Conservation (phyloP, 2,797 vertebrate genomes). For the Prunella strophiata region DNA sequence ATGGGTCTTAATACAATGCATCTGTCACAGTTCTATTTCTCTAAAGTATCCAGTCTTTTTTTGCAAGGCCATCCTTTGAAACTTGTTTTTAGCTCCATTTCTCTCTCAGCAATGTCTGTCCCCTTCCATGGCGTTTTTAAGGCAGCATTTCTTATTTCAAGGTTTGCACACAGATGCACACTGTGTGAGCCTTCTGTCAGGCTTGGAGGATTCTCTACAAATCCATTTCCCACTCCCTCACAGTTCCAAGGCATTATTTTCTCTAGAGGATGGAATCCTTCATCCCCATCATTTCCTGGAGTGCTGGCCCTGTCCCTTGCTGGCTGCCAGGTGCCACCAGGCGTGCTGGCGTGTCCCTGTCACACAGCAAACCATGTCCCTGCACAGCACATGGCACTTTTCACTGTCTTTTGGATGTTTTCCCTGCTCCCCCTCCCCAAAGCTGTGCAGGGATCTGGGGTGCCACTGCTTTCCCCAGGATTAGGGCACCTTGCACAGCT, state of each 20-base stretch:
- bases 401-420: fast-evolving
- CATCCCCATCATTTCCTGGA: background rate
- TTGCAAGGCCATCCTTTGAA: too few relatives aligned
- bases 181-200: too few relatives aligned
- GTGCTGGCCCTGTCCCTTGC: background rate
- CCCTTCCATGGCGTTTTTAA: too few relatives aligned
- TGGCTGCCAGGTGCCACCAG: background rate
- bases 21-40: too few relatives aligned
- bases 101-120: too few relatives aligned
- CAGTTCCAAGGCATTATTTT: background rate
- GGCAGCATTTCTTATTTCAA: too few relatives aligned
- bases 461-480: background rate
- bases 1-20: too few relatives aligned
- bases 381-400: background rate
- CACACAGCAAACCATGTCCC: background rate
- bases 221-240: too few relatives aligned
- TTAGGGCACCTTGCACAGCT: fast-evolving
- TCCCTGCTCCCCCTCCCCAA: background rate
- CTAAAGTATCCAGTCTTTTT: too few relatives aligned
- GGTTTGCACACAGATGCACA: too few relatives aligned
- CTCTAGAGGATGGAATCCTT: background rate
- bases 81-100: too few relatives aligned
- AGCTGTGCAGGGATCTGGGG: background rate
- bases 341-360: fast-evolving
- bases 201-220: too few relatives aligned